A percentile compares a stretch with the other conserved stretches of the same genome.
Evolutionary conservation across 2,113 vertebrate genomes (phyloP).

Genomic region (Nibea coibor): DNA sequence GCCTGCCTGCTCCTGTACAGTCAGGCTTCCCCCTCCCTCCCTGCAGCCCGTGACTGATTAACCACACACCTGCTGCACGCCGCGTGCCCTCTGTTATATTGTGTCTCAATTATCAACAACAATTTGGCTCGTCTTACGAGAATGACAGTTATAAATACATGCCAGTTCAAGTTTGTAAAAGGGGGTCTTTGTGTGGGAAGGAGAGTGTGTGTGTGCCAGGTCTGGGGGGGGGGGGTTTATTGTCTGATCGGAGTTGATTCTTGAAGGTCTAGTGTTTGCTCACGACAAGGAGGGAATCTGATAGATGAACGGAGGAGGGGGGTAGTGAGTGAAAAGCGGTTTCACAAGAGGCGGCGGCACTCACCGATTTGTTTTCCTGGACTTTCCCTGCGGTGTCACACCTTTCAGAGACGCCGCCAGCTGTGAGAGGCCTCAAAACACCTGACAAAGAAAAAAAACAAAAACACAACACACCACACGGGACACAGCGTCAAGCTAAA

Average conservation of each 20-base stretch:
- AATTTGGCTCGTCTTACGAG: constrained; percentile 72
- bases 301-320: constrained; percentile 57
- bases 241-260: constrained; percentile 53
- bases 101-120: constrained; percentile 78
- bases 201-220: constrained; percentile 52
- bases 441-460: constrained; percentile 82
- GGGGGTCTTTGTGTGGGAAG: constrained; percentile 62
- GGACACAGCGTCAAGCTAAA: constrained; percentile 32
- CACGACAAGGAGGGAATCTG: constrained; percentile 49
- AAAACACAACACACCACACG: constrained; percentile 68
- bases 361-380: constrained; percentile 89
- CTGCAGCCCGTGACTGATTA: constrained; percentile 76
- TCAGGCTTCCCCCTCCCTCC: constrained; percentile 13
- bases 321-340: constrained; percentile 39
- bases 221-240: constrained; percentile 42
- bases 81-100: constrained; percentile 76
- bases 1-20: constrained; percentile 50
- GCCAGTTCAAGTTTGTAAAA: constrained; percentile 65
- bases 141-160: constrained; percentile 78
- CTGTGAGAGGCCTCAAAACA: constrained; percentile 87
- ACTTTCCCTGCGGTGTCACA: constrained; percentile 87
- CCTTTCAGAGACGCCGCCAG: constrained; percentile 88
- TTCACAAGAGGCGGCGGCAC: constrained; percentile 55
- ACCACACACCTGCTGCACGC: constrained; percentile 82
- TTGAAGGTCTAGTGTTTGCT: constrained; percentile 55